Percentiles rank a stretch among this genome's conserved stretches.
Evolutionary conservation across 2,113 vertebrate genomes (phyloP).

Genomic region (Brachyhypopomus occidentalis): DNA sequence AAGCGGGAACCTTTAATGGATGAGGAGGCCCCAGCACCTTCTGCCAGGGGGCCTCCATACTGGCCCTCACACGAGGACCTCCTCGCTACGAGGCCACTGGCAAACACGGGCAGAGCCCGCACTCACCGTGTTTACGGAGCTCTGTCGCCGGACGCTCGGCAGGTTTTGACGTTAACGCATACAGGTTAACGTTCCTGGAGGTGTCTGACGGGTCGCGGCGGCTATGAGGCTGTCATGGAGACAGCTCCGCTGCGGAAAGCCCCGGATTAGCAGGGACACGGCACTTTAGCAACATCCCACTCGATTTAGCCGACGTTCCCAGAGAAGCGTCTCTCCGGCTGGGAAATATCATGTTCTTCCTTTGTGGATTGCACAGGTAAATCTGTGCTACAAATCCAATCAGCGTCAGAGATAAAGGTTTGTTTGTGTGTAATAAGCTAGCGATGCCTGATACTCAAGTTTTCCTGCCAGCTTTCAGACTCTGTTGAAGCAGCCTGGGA

Average conservation of each 20-base stretch:
- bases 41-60: slow-evolving; percentile 37
- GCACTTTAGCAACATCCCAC: slow-evolving; percentile 31
- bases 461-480: not conserved
- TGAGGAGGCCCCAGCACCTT: slow-evolving; percentile 35
- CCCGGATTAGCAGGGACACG: slow-evolving; percentile 24
- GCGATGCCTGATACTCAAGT: not conserved
- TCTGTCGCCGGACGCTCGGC: slow-evolving; percentile 32
- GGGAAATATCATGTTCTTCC: slow-evolving; percentile 37
- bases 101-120: slow-evolving; percentile 24
- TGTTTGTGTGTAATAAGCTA: slow-evolving; percentile 48
- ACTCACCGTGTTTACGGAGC: slow-evolving; percentile 28
- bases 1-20: slow-evolving; percentile 27
- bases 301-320: slow-evolving; percentile 22
- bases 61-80: slow-evolving; percentile 48
- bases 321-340: slow-evolving; percentile 28
- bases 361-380: slow-evolving; percentile 65
- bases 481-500: slow-evolving; percentile 20
- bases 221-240: slow-evolving; percentile 37
- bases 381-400: slow-evolving; percentile 48
- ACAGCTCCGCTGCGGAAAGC: slow-evolving; percentile 20
- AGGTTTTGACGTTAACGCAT: slow-evolving; percentile 26
- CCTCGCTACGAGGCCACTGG: slow-evolving; percentile 38
- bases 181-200: slow-evolving; percentile 43
- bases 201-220: slow-evolving; percentile 44
- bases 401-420: slow-evolving; percentile 39